These are phyloP conservation scores for Physeter macrocephalus DNA, from an alignment of 2,113 vertebrate species.

Conservation along the genomic window DNA sequence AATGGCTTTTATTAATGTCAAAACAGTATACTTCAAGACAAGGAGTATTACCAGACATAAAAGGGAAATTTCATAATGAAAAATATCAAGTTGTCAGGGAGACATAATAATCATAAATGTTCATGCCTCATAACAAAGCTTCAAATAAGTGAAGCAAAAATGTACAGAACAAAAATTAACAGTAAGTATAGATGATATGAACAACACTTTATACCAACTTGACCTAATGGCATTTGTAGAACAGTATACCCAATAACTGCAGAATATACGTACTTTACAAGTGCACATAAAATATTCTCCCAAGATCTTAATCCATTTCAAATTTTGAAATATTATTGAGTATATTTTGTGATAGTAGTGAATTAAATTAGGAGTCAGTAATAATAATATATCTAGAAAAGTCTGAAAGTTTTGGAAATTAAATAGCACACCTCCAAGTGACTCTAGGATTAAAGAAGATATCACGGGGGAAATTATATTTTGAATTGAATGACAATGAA, in stretches of 20 bases:
- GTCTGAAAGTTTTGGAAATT: background rate
- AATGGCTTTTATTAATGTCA: background rate
- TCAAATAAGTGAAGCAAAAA: background rate
- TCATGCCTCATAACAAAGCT: background rate
- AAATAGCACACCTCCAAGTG: background rate
- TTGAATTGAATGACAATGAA: background rate
- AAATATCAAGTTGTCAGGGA: background rate
- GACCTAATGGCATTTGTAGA: background rate
- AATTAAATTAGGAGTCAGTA: background rate
- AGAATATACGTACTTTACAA: background rate
- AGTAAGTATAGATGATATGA: background rate
- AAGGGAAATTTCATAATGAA: background rate
- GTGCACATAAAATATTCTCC: background rate
- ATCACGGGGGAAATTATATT: background rate
- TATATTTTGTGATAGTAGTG: background rate
- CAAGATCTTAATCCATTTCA: background rate
- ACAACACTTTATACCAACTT: background rate
- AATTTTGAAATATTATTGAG: background rate
- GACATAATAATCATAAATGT: background rate
- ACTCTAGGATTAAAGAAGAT: background rate
- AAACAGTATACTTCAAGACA: background rate
- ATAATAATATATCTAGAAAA: background rate
- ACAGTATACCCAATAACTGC: background rate
- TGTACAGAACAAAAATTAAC: background rate
- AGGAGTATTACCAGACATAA: background rate